Conservation (phyloP, 2,888 invertebrate species). For the Agrochola circellaris region DNA sequence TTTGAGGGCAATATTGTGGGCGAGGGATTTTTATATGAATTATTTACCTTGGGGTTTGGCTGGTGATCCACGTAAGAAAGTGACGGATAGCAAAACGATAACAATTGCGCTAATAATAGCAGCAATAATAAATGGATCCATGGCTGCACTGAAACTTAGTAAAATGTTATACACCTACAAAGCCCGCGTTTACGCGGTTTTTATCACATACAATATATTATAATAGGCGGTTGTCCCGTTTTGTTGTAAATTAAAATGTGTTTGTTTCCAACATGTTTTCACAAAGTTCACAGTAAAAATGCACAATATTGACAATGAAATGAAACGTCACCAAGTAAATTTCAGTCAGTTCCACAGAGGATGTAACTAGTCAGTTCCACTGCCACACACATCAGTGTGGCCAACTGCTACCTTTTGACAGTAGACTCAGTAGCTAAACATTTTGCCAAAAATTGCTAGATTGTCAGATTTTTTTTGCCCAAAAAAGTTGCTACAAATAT, state of each 20-base stretch:
- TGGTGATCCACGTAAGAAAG: constrained; percentile 79
- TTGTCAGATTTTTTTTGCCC: too few relatives aligned
- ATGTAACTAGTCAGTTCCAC: too few relatives aligned
- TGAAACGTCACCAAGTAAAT: constrained; percentile 41
- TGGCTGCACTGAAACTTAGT: constrained; percentile 58
- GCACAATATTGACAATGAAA: background rate
- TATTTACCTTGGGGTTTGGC: constrained; percentile 80
- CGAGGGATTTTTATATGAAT: background rate
- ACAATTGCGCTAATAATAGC: constrained; percentile 85
- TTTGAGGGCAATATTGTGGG: background rate
- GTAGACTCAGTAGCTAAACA: too few relatives aligned
- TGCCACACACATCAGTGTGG: too few relatives aligned
- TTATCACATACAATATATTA: constrained; percentile 15
- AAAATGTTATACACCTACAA: background rate
- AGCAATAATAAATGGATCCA: constrained; percentile 87
- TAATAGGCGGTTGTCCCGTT: background rate
- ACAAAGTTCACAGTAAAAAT: background rate
- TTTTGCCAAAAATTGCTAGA: too few relatives aligned
- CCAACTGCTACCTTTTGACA: too few relatives aligned
- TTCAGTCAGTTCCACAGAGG: background rate
- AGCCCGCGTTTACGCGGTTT: constrained; percentile 3
- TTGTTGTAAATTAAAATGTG: background rate
- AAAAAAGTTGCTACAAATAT: too few relatives aligned
- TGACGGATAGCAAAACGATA: constrained; percentile 79
- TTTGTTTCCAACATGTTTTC: constrained; percentile 26